These are phyloP conservation scores for Melopsittacus undulatus DNA, from an alignment of 2,797 vertebrate species.

Conservation along the genomic window DNA sequence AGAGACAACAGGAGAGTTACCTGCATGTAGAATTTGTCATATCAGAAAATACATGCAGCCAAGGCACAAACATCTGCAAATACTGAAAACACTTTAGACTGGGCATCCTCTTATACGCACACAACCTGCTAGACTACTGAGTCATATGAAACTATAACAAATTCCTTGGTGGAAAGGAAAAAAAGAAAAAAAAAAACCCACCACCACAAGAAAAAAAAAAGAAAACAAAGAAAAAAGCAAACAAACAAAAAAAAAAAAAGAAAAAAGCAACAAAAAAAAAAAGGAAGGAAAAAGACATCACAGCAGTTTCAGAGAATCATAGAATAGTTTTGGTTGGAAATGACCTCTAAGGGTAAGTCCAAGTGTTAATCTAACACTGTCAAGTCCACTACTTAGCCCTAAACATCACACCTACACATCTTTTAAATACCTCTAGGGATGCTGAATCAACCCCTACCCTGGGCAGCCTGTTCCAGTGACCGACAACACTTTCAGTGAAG, in stretches of 20 bases:
- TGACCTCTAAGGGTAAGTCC: neutral
- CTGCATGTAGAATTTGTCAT: neutral
- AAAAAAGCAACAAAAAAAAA: no score
- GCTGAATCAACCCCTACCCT: neutral
- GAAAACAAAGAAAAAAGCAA: neutral
- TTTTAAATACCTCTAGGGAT: no score
- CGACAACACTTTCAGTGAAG: neutral
- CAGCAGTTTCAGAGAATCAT: neutral
- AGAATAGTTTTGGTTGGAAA: neutral
- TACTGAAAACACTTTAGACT: neutral
- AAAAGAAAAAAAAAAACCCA: neutral
- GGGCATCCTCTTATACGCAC: neutral
- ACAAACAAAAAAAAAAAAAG: no score
- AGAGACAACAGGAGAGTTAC: neutral
- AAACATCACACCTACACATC: no score
- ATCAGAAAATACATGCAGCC: neutral
- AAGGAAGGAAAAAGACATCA: accelerated
- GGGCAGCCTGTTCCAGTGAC: neutral
- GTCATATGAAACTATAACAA: neutral
- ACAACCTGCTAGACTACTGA: neutral
- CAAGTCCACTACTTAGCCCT: neutral
- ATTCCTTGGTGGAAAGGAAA: neutral
- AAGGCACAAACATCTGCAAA: neutral
- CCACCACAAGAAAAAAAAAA: no score
- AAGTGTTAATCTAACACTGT: neutral